Base-by-base conservation (phyloP, 1,140 invertebrate species). In the Rhopalosiphum maidis region DNA sequence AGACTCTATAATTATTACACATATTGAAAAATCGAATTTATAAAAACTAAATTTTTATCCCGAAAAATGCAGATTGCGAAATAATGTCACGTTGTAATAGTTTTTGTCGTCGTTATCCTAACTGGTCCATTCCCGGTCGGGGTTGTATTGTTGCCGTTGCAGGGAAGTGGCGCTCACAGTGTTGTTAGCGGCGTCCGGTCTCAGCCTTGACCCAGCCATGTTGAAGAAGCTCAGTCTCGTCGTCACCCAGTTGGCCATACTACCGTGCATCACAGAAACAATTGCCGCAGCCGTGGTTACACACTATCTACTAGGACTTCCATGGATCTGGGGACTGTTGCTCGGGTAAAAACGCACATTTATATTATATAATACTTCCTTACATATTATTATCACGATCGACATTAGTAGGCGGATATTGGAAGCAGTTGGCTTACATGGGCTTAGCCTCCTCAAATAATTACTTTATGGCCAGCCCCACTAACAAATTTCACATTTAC, bases 151-250 rank as follows among this genome's bases (percentile, higher is more conserved):
- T 54, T 89, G n/a, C 23, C 22, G 5, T 68, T 91, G 30, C 94
- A 95, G 97, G 94, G 96, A 96, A 95, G 95, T 97, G 93, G 97
- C 97, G 9, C 95, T 98, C 89, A 96, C 96, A 7, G 96, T 97
- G 82, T 98, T 98, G 93, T 95, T 98, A 94, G 95, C 97, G 23
- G 95, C 97, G 94, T 97, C 97, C 92, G 97, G 97, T 7, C 95
- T 98, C 30, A 97, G 97, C 1, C 95, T 98, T 7, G 97, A 98
- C 95, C 96, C 96, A 1, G 94, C 95, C n/a, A 96, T 96, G 18
- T 95, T 98, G 41, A 95, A 95, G 94, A 96, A 96, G 93, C 95
- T 97, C 43, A 96, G 95, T 94, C 94, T 95, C 48, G 95, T 96
- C 94, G 96, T 96, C 21, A 94, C 97, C 22, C 95, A 97, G 30